Conservation (phyloP, 1,140 invertebrate species). For the Galendromus occidentalis region DNA sequence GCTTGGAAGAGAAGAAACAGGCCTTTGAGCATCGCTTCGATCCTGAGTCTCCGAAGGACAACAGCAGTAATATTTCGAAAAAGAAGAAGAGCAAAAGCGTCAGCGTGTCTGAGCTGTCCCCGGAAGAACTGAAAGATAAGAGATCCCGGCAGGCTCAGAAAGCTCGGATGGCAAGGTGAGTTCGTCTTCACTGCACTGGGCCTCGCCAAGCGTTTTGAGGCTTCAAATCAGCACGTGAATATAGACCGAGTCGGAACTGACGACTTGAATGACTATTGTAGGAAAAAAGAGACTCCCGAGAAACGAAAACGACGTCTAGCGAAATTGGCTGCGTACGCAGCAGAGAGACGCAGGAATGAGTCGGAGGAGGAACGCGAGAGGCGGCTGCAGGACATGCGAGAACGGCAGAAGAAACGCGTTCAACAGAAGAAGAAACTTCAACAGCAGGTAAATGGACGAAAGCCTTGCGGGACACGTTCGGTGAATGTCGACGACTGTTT, state of each 20-base stretch:
- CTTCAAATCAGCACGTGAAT: too few species aligned
- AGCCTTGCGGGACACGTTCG: too few species aligned
- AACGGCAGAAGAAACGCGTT: not conserved
- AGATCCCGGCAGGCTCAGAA: not conserved
- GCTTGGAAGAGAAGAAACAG: not conserved
- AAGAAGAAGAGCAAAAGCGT: too few species aligned
- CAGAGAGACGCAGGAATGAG: not conserved
- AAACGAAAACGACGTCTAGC: not conserved
- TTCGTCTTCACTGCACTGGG: too few species aligned
- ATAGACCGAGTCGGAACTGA: too few species aligned
- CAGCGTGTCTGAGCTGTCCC: too few species aligned
- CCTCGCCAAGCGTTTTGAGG: too few species aligned
- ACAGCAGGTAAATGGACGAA: not conserved
- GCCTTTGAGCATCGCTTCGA: too few species aligned
- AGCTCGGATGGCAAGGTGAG: not conserved
- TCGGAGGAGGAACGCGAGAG: not conserved
- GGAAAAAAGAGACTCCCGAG: not conserved
- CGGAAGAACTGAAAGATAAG: not conserved
- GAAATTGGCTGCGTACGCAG: slow-evolving; percentile 1
- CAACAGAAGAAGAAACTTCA: not conserved
- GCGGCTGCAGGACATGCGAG: not conserved
- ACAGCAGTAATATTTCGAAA: too few species aligned
- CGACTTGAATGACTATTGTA: too few species aligned
- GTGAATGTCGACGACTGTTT: too few species aligned
- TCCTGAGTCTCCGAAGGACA: too few species aligned